Evolutionary conservation across 2,113 vertebrate genomes (phyloP), one percentile per base, ranked within the genome.

Genomic region (Struthidea cinerea): DNA sequence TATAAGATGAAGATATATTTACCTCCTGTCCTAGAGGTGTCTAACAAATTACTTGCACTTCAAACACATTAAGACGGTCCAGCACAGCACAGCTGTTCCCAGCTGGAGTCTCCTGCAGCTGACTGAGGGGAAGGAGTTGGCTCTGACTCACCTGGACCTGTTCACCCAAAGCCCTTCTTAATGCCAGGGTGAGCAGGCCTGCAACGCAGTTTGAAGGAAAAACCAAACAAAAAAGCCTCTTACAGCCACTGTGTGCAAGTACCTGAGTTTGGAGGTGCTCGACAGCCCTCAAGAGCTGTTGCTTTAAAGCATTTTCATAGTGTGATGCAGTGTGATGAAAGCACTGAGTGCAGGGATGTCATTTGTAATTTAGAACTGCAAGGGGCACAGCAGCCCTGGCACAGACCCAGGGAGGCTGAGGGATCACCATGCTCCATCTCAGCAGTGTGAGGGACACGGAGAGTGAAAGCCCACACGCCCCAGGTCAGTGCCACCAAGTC

Each of bases 391-490:
- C 37, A 23, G 6, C 16, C 35, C 67, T 8, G 44, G 80, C 57
- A 11, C 57, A 37, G 53, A 5, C 5, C 33, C 77, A 17, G 59
- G 44, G 35, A 3, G 24, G 63, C 87, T 5, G 15, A 21, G 49
- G 35, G 57, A 16, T 5, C 59, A 17, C 32, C 28, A 2, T 24
- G 70, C 56, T 75, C 47, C 44, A 12, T 10, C 14, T 18, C 53
- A 76, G 83, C 84, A 44, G 71, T 44, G 16, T 5, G 4, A 11
- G 71, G 61, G 46, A 13, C 7, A 0, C 0, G 0, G 20, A 9
- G 33, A 8, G 57, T 22, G 57, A 4, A 11, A 21, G 59, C 5
- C 35, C 39, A 6, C 16, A 2, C 0, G 0, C 0, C 44, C 35
- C 50, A 7, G 2, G 20, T 4, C 53, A 3, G 1, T 12, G 49